A percentile compares a stretch with the other conserved stretches of the same genome.
phyloP scores from a whole-genome alignment of 1,140 invertebrate genomes.

The Diorhabda carinulata region DNA sequence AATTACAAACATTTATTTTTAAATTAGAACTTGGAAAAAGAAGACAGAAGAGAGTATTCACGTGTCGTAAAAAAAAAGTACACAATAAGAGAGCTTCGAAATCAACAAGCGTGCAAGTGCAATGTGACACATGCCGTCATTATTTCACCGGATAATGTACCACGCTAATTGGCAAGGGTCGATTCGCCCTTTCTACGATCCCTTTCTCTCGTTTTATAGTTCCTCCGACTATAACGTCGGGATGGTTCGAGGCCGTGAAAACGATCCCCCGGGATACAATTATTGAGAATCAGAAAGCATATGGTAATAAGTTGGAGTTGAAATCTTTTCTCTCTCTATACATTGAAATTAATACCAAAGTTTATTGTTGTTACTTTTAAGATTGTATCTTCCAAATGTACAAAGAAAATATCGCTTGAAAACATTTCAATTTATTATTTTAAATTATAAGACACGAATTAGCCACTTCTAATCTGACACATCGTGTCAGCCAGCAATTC shows the following conservation, averaged over 20 bases:
- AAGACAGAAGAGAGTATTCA: slow-evolving; percentile 8
- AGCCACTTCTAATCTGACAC: too few relatives aligned
- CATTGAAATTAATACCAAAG: slow-evolving; percentile 12
- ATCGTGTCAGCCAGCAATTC: too few relatives aligned
- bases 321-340: background rate
- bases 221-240: background rate
- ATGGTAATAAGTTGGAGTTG: slow-evolving; percentile 29
- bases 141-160: slow-evolving; percentile 32
- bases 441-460: too few relatives aligned
- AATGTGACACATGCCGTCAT: slow-evolving; percentile 36
- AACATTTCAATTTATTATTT: too few relatives aligned
- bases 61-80: slow-evolving; percentile 4
- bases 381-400: too few relatives aligned
- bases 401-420: too few relatives aligned
- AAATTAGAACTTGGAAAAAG: background rate
- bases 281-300: slow-evolving; percentile 37
- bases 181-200: slow-evolving; percentile 24
- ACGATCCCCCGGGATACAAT: slow-evolving; percentile 36
- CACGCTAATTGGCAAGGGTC: slow-evolving; percentile 34
- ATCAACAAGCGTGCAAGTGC: slow-evolving; percentile 35
- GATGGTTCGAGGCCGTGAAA: slow-evolving; percentile 24
- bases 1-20: too few relatives aligned
- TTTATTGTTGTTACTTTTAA: background rate
- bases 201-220: slow-evolving; percentile 16
- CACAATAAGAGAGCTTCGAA: background rate